Percentiles rank a stretch among this genome's conserved stretches.
Evolutionary conservation across 2,888 invertebrate species (phyloP).

Genomic region (Acrocera orbiculus): DNA sequence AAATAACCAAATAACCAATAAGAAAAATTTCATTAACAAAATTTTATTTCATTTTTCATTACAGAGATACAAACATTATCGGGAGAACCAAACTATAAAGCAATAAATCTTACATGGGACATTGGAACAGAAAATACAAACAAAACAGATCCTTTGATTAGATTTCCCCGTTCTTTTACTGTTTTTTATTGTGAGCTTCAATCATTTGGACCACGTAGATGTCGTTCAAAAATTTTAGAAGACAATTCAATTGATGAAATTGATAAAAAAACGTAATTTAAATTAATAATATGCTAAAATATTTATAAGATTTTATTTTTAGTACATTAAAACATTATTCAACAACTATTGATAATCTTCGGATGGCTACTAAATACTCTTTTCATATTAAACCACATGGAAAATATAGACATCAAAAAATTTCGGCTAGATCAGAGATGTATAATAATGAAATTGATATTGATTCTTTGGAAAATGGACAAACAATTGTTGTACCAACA

Average conservation of each 20-base stretch:
- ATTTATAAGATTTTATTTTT: slow-evolving; percentile 5
- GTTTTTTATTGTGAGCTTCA: slow-evolving; percentile 64
- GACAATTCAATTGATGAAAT: slow-evolving; percentile 14
- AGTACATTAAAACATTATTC: slow-evolving; percentile 33
- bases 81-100: slow-evolving; percentile 32
- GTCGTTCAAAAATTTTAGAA: slow-evolving; percentile 38
- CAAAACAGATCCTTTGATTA: slow-evolving; percentile 18
- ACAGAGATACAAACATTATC: slow-evolving; percentile 29
- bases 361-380: slow-evolving; percentile 69
- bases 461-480: slow-evolving; percentile 39
- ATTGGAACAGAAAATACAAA: slow-evolving; percentile 24
- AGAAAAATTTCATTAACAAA: too few species aligned
- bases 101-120: slow-evolving; percentile 32
- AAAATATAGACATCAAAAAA: slow-evolving; percentile 34
- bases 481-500: slow-evolving; percentile 56
- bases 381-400: slow-evolving; percentile 51
- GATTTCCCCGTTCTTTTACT: slow-evolving; percentile 42
- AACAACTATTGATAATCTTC: slow-evolving; percentile 46
- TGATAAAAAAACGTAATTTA: slow-evolving; percentile 11
- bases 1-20: too few species aligned
- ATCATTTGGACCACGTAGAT: slow-evolving; percentile 60
- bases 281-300: neutral
- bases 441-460: slow-evolving; percentile 29
- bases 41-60: too few species aligned
- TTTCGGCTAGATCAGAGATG: slow-evolving; percentile 27